Evolutionary conservation across 1,140 invertebrate species (phyloP), one percentile per base, ranked within the genome.

Genomic region (Anastrepha obliqua): DNA sequence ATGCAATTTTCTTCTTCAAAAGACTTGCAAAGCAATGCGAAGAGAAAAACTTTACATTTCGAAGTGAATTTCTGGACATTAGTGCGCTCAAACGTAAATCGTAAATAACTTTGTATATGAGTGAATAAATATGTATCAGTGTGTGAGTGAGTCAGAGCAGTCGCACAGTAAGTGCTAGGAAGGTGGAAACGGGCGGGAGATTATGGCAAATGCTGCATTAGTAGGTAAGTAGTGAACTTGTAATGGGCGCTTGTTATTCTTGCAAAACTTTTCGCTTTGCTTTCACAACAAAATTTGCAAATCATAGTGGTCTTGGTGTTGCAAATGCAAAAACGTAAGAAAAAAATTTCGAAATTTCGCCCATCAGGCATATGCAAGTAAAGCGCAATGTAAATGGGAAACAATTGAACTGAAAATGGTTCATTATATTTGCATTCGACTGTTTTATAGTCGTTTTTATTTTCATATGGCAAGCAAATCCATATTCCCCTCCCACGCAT

Each of bases 71-170:
- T 86, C 85, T 86, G 74, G 74, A 60, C 85, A 60, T 62, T 86
- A 74, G 86, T 87, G 65, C 86, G 65, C 65, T 87, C 65, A 87
- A 74, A 78, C 86, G 86, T 87, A 87, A 87, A 87, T 87, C 86
- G 86, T 74, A 87, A 87, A 87, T 87, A 74, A 78, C 86, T 74
- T 81, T 81, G 74, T 87, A 58, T 55, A 55, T 9, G 39, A 81
- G 55, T 81, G 74, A 29, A 29, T 5, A 67, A 67, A 7, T 29
- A 17, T 62, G 1, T 62, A 67, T 67, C 8, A 11, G 29, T 39
- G 64, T 67, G 29, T 67, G n/a, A 15, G 20, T 55, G 74, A 13
- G 74, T 8, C 47, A 29, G 74, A 29, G 47, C 51, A 55, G 47
- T 11, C 17, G 67, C 39, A 17, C 29, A 5, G 7, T 55, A 17